Conservation (phyloP, 2,113 vertebrate species). For the Poecilia latipinna region DNA sequence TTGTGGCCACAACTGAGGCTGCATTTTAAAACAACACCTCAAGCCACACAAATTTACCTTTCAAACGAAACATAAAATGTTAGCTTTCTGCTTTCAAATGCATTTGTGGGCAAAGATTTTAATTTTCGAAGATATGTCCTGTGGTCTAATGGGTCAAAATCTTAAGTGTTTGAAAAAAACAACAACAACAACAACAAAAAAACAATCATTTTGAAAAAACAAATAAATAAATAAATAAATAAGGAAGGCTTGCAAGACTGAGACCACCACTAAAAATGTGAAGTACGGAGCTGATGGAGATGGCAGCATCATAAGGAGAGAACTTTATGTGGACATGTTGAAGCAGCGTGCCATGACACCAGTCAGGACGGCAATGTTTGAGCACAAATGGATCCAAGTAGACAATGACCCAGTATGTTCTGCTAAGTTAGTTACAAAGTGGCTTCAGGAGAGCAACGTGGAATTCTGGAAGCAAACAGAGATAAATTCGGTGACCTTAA, state of each 20-base stretch:
- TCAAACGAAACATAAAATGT: not conserved
- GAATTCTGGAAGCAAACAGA: not conserved
- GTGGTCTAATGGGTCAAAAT: no score
- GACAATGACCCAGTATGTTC: no score
- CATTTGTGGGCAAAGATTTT: not conserved
- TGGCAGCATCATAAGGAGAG: not conserved
- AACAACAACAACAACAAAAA: no score
- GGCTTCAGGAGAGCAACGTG: not conserved
- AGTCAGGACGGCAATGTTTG: not conserved
- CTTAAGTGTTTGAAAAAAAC: no score
- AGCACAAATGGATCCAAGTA: no score
- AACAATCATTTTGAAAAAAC: no score
- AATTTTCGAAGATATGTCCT: no score
- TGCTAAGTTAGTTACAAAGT: not conserved
- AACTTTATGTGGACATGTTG: not conserved
- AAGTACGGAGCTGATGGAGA: no score
- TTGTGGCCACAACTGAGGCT: not conserved
- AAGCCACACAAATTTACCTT: not conserved
- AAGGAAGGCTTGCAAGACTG: no score
- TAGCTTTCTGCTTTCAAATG: not conserved
- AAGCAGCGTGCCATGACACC: not conserved
- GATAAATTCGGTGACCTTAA: not conserved
- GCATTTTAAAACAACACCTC: not conserved
- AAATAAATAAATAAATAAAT: no score
- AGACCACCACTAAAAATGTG: no score